Conservation (phyloP, 2,888 invertebrate species). For the Coleophora flavipennella region DNA sequence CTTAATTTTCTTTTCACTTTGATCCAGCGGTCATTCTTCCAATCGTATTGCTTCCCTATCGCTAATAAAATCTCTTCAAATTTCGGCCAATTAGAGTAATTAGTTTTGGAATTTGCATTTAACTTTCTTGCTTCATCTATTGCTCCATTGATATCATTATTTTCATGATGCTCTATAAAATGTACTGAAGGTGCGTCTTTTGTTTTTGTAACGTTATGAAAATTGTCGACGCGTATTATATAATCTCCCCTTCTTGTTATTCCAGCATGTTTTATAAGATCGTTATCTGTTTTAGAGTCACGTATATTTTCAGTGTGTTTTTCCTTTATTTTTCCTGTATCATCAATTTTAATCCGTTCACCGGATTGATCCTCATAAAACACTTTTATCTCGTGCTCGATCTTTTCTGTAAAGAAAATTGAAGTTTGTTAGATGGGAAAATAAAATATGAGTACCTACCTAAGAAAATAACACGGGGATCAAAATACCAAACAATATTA, state of each 20-base stretch:
- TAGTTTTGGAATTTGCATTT: neutral
- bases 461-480: too few relatives aligned
- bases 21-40: conserved; percentile 66
- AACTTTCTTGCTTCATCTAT: too few relatives aligned
- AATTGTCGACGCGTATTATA: neutral
- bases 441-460: neutral
- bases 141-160: too few relatives aligned
- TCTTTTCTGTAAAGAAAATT: conserved; percentile 45
- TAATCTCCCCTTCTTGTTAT: neutral
- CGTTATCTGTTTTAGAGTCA: neutral
- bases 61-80: conserved; percentile 54
- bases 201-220: neutral
- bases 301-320: conserved; percentile 26
- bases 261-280: neutral
- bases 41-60: conserved; percentile 57
- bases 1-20: conserved; percentile 50
- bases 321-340: conserved; percentile 31
- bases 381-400: conserved; percentile 48
- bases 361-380: conserved; percentile 53
- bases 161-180: neutral
- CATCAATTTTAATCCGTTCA: conserved; percentile 30
- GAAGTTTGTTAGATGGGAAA: conserved; percentile 1
- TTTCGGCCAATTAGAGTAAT: conserved; percentile 42
- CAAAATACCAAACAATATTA: too few relatives aligned
- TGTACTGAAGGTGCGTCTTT: neutral